These are phyloP conservation scores for Trissolcus brochymenae DNA, from an alignment of 2,888 invertebrate species.

Conservation along the genomic window DNA sequence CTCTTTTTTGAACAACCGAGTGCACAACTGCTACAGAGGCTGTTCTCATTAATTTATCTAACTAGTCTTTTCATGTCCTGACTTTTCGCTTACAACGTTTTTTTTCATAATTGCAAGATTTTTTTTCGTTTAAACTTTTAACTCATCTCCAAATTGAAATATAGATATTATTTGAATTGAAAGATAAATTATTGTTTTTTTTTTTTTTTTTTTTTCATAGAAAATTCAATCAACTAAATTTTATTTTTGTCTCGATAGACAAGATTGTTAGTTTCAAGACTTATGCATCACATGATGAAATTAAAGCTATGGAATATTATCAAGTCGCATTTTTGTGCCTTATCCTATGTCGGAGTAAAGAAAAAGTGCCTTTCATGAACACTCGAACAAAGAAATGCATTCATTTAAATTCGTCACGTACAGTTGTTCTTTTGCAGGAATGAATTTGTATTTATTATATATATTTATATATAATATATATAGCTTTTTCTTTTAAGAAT, in stretches of 20 bases:
- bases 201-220: no score
- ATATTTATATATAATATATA: slow-evolving; percentile 53
- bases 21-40: slow-evolving; percentile 14
- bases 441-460: slow-evolving; percentile 45
- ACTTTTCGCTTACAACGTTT: slow-evolving; percentile 6
- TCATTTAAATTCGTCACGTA: slow-evolving; percentile 28
- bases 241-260: background rate
- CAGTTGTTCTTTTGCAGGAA: slow-evolving; percentile 20
- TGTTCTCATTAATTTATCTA: slow-evolving; percentile 33
- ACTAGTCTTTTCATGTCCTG: slow-evolving; percentile 30
- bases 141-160: no score
- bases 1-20: slow-evolving; percentile 32
- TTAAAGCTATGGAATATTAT: slow-evolving; percentile 6
- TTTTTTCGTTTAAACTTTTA: no score
- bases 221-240: no score
- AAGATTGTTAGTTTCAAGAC: slow-evolving; percentile 40
- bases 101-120: slow-evolving; percentile 17
- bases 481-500: slow-evolving; percentile 51
- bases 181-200: no score
- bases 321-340: slow-evolving; percentile 1
- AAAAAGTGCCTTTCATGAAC: slow-evolving; percentile 16
- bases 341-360: slow-evolving; percentile 16
- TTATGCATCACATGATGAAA: slow-evolving; percentile 22
- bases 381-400: slow-evolving; percentile 34
- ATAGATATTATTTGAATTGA: no score